Base-by-base conservation (phyloP, 2,797 vertebrate genomes). In the Avahi laniger region DNA sequence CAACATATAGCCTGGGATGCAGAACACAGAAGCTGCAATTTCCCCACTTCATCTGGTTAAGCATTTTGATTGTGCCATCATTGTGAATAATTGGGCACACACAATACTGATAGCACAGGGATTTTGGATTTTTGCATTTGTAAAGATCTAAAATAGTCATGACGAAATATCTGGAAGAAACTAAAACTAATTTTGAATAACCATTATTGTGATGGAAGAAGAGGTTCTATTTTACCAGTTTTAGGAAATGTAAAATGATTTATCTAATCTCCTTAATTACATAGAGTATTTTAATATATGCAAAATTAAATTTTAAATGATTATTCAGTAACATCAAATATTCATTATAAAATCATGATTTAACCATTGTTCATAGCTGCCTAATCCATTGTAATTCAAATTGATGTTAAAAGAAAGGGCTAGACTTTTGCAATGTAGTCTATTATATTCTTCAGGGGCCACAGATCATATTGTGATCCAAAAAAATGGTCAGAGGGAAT, bases 281-380 rank as follows among this genome's bases (percentile, higher is more conserved):
- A 57, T 88, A 61, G 76, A 95, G 3, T 57, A 88, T 95, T 97
- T 97, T 89, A 87, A 96, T 88, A 95, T 70, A 93, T 81, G 82
- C 63, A 97, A 95, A 96, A 79, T 7, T 22, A 82, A 88, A 94
- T 90, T 96, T 95, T 96, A 96, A 97, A 67, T 95, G 30, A 95
- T 96, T 93, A 85, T 82, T 96, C 50, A 86, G 52, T 89, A 89
- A 95, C 65, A 94, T 97, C 35, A 97, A 87, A 96, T 91, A 90
- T 96, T 96, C 80, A 90, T 95, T 96, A 73, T 22, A 22, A 91
- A 93, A 95, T 83, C 79, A 85, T 5, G 70, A 41, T 76, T 96
- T 96, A 97, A 94, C 95, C 93, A 96, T 85, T 95, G 41, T 94
- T 92, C 83, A 92, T 82, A 91, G 87, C 50, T 85, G 76, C 75